Conservation (phyloP, 2,113 vertebrate species). For the Pterophyllum scalare region DNA sequence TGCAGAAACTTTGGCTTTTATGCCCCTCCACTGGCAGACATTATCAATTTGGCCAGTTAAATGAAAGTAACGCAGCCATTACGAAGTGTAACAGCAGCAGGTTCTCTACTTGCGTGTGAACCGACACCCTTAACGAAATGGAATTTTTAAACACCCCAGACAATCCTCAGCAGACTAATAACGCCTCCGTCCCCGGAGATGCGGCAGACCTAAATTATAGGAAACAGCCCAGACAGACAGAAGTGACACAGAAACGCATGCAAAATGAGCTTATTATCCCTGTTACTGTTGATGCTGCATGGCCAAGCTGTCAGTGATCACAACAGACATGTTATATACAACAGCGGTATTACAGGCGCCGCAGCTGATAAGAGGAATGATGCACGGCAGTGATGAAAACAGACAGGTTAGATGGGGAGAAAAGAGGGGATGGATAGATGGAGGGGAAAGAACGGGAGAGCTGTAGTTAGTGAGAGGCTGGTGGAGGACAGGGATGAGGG, state of each 20-base stretch:
- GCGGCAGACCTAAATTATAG: constrained; percentile 65
- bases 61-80: constrained; percentile 57
- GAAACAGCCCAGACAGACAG: constrained; percentile 59
- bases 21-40: constrained; percentile 12
- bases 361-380: constrained; percentile 59
- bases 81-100: constrained; percentile 43
- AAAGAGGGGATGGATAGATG: neutral
- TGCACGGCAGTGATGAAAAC: constrained; percentile 61
- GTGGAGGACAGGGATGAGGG: constrained; percentile 1
- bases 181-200: constrained; percentile 55
- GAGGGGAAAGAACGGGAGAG: neutral
- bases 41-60: constrained; percentile 55
- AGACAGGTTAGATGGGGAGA: constrained; percentile 61
- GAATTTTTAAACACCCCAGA: constrained; percentile 70
- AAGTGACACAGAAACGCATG: constrained; percentile 60
- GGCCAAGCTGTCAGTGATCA: constrained; percentile 68
- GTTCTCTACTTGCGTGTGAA: constrained; percentile 37
- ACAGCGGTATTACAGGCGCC: constrained; percentile 41
- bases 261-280: constrained; percentile 75
- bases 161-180: constrained; percentile 67
- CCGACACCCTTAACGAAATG: constrained; percentile 62
- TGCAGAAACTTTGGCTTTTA: constrained; percentile 60
- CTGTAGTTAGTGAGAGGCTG: neutral
- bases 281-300: constrained; percentile 56
- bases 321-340: constrained; percentile 71